These are phyloP conservation scores for Pseudopleuronectes americanus DNA, from an alignment of 2,797 vertebrate genomes.

Conservation along the genomic window DNA sequence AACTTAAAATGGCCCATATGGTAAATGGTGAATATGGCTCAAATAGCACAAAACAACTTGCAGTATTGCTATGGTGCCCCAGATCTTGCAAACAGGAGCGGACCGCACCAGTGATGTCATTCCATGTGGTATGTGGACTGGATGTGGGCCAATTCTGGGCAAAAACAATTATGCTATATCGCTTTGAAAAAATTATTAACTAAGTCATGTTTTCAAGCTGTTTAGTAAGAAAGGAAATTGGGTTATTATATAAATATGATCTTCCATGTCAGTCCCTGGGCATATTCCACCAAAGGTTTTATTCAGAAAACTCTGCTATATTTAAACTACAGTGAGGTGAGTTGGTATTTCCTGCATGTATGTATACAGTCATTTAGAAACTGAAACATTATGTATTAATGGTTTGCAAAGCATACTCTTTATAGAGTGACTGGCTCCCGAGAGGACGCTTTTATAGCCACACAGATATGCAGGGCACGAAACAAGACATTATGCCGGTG, in stretches of 20 bases:
- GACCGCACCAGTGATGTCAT: no score
- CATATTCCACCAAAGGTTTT: slow-evolving; percentile 8
- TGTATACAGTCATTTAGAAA: slow-evolving; percentile 32
- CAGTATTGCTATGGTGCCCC: no score
- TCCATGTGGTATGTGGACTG: no score
- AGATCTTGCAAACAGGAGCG: no score
- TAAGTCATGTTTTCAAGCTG: slow-evolving; percentile 35
- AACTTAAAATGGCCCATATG: no score
- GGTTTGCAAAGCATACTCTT: slow-evolving; percentile 57
- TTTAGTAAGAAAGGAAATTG: slow-evolving; percentile 31
- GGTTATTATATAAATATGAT: slow-evolving; percentile 44
- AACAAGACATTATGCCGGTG: slow-evolving; percentile 77
- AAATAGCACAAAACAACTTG: no score
- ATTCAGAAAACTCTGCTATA: slow-evolving; percentile 26
- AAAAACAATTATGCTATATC: slow-evolving; percentile 1
- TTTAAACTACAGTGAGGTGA: slow-evolving; percentile 25
- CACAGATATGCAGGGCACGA: slow-evolving; percentile 66
- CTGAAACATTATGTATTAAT: slow-evolving; percentile 50
- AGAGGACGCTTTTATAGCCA: slow-evolving; percentile 68
- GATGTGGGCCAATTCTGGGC: no score
- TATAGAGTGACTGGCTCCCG: slow-evolving; percentile 59
- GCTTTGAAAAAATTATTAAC: slow-evolving; percentile 27
- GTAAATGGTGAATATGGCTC: no score
- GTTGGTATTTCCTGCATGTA: slow-evolving; percentile 9
- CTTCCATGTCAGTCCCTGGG: slow-evolving; percentile 19